These are phyloP conservation scores for Dunckerocampus dactyliophorus DNA, from an alignment of 2,113 vertebrate species.

Conservation along the genomic window DNA sequence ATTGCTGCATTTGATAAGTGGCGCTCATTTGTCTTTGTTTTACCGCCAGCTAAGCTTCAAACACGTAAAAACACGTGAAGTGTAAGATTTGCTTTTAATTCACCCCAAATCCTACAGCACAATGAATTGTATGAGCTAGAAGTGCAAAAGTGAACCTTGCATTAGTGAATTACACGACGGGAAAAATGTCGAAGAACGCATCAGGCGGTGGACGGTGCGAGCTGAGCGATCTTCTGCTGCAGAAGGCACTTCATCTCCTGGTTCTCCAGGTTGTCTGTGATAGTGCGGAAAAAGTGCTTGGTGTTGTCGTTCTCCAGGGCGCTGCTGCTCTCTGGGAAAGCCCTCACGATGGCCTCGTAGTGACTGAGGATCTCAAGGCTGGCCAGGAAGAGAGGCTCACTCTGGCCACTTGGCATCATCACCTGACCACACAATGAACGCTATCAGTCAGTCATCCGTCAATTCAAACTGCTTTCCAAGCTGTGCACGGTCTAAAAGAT, in stretches of 20 bases:
- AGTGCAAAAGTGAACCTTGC: neutral
- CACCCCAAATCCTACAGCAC: neutral
- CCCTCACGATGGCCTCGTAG: constrained; percentile 74
- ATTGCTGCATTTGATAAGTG: no score
- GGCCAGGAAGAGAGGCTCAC: constrained; percentile 78
- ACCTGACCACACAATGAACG: constrained; percentile 52
- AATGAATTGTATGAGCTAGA: no score
- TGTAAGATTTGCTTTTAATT: constrained; percentile 19
- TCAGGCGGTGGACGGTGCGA: constrained; percentile 50
- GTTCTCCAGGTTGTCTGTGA: constrained; percentile 76
- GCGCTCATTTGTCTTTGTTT: neutral
- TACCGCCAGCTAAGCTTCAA: neutral
- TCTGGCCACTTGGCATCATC: constrained; percentile 80
- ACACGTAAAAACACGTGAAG: neutral
- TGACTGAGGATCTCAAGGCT: constrained; percentile 85
- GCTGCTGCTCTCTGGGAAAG: constrained; percentile 69
- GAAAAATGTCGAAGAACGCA: neutral
- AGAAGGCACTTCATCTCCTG: constrained; percentile 79
- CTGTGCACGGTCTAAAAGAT: no score
- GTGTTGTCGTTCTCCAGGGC: constrained; percentile 80
- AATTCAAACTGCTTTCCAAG: neutral
- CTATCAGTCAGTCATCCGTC: neutral
- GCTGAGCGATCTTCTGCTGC: constrained; percentile 88
- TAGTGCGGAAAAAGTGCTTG: constrained; percentile 82
- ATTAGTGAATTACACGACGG: neutral